Conservation (phyloP, 1,140 invertebrate genomes). For the Aphelenchoides avenae region DNA sequence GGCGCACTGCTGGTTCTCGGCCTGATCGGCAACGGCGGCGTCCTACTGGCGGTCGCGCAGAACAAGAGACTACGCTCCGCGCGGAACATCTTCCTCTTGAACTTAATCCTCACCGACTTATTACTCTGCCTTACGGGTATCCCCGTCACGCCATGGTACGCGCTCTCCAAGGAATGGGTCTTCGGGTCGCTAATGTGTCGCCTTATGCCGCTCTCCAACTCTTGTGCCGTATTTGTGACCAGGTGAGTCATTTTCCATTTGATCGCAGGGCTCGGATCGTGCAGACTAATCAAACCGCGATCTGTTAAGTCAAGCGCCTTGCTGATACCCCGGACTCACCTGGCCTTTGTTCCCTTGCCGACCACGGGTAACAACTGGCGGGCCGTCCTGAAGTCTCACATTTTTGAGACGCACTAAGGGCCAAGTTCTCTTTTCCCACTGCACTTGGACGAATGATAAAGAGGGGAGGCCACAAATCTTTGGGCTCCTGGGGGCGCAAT, state of each 20-base stretch:
- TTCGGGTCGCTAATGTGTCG: constrained; percentile 57
- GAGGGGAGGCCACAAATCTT: no score
- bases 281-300: no score
- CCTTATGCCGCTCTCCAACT: constrained; percentile 52
- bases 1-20: constrained; percentile 48
- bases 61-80: constrained; percentile 58
- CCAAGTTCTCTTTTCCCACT: no score
- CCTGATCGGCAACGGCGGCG: constrained; percentile 52
- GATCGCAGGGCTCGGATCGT: no score
- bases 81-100: constrained; percentile 56
- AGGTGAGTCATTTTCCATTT: constrained; percentile 48
- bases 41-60: constrained; percentile 47
- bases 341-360: no score
- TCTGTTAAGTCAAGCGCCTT: no score
- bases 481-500: no score
- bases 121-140: constrained; percentile 53
- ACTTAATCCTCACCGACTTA: constrained; percentile 55
- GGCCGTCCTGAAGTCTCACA: no score
- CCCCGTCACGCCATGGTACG: constrained; percentile 56
- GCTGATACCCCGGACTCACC: no score
- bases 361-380: no score
- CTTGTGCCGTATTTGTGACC: constrained; percentile 58
- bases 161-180: constrained; percentile 52
- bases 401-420: no score
- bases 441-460: no score